Percentiles rank a stretch among this genome's conserved stretches.
Conservation (phyloP, 1,140 invertebrate species). For the Melanaphis sacchari region DNA sequence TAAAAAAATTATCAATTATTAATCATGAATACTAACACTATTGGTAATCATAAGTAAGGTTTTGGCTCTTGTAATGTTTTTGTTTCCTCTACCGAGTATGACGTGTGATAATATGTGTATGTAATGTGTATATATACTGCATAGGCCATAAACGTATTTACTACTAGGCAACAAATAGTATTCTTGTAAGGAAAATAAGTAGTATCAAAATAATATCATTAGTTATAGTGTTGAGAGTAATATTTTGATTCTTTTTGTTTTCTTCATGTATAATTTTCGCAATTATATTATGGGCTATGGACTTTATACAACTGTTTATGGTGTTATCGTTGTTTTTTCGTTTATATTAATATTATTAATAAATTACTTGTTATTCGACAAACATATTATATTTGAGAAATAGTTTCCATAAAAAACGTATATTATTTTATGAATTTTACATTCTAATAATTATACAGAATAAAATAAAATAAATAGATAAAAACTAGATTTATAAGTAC, state of each 20-base stretch:
- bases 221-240: neutral
- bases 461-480: neutral
- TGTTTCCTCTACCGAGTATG: neutral
- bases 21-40: neutral
- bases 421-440: neutral
- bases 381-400: neutral
- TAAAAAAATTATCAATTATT: neutral
- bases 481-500: neutral
- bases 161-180: neutral
- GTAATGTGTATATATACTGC: neutral
- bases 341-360: neutral
- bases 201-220: neutral
- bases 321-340: slow-evolving; percentile 2
- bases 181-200: neutral
- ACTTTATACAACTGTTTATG: neutral
- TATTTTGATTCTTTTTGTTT: neutral
- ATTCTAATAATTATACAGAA: neutral
- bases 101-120: neutral
- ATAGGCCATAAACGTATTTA: neutral
- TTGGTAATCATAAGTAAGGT: neutral
- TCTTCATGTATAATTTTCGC: neutral
- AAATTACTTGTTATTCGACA: neutral
- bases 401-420: neutral
- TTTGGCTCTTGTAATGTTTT: neutral
- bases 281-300: neutral